Evolutionary conservation across 1,140 invertebrate species (phyloP), one percentile per base, ranked within the genome.

Genomic region (Drosophila micromelanica): DNA sequence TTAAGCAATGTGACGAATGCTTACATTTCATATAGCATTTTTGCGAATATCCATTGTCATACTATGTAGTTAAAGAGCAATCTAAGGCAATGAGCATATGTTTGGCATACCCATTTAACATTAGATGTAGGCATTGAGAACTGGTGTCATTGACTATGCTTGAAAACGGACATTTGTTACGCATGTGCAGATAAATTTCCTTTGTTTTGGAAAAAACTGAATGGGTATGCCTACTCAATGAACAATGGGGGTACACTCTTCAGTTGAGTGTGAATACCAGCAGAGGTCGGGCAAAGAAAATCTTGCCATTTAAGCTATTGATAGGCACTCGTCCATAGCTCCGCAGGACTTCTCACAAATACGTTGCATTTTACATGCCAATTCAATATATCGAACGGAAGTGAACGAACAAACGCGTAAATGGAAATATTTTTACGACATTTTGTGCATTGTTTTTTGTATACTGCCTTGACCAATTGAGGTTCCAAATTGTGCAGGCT

Each of bases 271-370:
- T 87, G 81, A 87, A 72, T 85, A 67, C 74, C 67, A 57, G 82
- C 78, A 51, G 78, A 62, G 65, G 74, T 78, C 74, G 15, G 13
- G 51, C 57, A 43, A 45, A 56, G 48, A 13, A 48, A 68, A 79
- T 73, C 15, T 74, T 37, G 60, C 43, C 52, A 85, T 73, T 80
- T 76, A 73, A 15, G 35, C 23, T 20, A 89, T 90, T 90, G 80
- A 90, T 73, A 74, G 60, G 65, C 75, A 85, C 72, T 90, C 80
- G 67, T 78, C 78, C 75, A 73, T 85, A 90, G 78, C 85, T 90
- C 85, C 85, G 80, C 85, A 85, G 80, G 77, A 67, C 63, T 46
- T 61, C 73, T 55, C 43, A 23, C 59, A 65, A 81, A 62, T 76
- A 72, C 49, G 51, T 48, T 78, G 74, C 82, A 81, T 86, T 81